Percentiles rank a stretch among this genome's conserved stretches.
Evolutionary conservation across 2,888 invertebrate genomes (phyloP).

Genomic region (Ctena decussata): DNA sequence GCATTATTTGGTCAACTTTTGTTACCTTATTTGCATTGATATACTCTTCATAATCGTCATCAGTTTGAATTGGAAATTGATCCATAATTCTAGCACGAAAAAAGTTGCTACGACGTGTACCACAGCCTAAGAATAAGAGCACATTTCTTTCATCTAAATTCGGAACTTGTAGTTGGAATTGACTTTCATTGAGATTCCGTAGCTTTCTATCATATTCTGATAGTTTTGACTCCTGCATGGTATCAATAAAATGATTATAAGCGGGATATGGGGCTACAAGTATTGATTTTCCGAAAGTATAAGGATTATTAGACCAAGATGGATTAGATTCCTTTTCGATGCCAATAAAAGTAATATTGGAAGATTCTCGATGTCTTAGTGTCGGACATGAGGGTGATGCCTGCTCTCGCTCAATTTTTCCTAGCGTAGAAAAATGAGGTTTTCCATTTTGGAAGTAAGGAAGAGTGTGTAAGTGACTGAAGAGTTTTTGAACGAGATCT

Average conservation of each 20-base stretch:
- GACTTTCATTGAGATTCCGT: slow-evolving; percentile 20
- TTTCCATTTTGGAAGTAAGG: slow-evolving; percentile 59
- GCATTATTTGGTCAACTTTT: slow-evolving; percentile 50
- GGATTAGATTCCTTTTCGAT: slow-evolving; percentile 74
- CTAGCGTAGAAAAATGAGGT: slow-evolving; percentile 76
- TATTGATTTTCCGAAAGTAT: slow-evolving; percentile 46
- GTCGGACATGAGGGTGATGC: slow-evolving; percentile 63
- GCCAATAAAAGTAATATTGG: slow-evolving; percentile 68
- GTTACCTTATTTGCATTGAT: slow-evolving; percentile 4
- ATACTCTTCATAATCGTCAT: slow-evolving; percentile 48
- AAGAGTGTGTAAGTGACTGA: slow-evolving; percentile 50
- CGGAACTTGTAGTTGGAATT: slow-evolving; percentile 48
- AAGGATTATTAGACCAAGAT: slow-evolving; percentile 1
- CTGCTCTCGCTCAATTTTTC: slow-evolving; percentile 78
- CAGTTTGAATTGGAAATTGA: slow-evolving; percentile 69
- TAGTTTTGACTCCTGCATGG: slow-evolving; percentile 16
- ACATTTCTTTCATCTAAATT: slow-evolving; percentile 62
- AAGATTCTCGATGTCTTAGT: slow-evolving; percentile 56
- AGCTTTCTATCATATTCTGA: slow-evolving; percentile 28
- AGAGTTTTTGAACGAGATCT: slow-evolving; percentile 47
- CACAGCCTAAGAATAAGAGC: slow-evolving; percentile 74
- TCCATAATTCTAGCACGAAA: slow-evolving; percentile 73
- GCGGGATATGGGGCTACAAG: slow-evolving; percentile 81
- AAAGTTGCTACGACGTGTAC: slow-evolving; percentile 67
- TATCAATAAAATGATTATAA: slow-evolving; percentile 72